Base-by-base conservation (phyloP, 2,113 vertebrate genomes). In the Hypanus sabinus region DNA sequence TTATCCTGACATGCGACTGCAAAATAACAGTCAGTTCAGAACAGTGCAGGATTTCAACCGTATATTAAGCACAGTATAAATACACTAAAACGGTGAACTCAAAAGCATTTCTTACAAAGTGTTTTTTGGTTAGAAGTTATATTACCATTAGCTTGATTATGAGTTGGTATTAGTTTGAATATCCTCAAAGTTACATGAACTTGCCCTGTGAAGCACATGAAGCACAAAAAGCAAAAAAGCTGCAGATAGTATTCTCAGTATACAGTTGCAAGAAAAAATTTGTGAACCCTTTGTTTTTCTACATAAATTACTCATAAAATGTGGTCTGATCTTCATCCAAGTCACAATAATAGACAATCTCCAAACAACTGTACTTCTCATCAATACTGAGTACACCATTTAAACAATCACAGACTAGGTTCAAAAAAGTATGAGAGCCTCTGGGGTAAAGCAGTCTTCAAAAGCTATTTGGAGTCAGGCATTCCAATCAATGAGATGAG, bases 1-100 rank as follows among this genome's bases (percentile, higher is more conserved):
- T 96, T 18, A 94, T 88, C 94, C 96, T 96, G 90, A 94, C 95
- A 94, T 95, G 96, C 1, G 95, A 94, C 98, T 99, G 94, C 7
- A 95, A 94, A 0, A 18, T 0, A 94, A 46, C 36, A 93, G 20
- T 93, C 70, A 73, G 24, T 93, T 93, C 10, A 93, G 70, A 93
- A 93, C 24, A 55, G 70, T 71, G 36, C 20, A 55, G 24, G 36
- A 73, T 73, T 3, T 38, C 70, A 73, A 93, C 33, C 36, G 3
- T 38, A 24, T 16, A 92, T 8, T 27, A 71, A 27, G 36, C 22
- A 20, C 10, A 24, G 12, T 22, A 14, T 22, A 11, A 36, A 33
- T 18, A 38, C 38, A 71, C 11, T 92, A 22, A 88, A 60, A 30
- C 16, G 55, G 5, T 12, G 57, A 88, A 88, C 30, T 88, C 5